Evolutionary conservation across 1,140 invertebrate species (phyloP).

Genomic region (Cryptotermes secundus): DNA sequence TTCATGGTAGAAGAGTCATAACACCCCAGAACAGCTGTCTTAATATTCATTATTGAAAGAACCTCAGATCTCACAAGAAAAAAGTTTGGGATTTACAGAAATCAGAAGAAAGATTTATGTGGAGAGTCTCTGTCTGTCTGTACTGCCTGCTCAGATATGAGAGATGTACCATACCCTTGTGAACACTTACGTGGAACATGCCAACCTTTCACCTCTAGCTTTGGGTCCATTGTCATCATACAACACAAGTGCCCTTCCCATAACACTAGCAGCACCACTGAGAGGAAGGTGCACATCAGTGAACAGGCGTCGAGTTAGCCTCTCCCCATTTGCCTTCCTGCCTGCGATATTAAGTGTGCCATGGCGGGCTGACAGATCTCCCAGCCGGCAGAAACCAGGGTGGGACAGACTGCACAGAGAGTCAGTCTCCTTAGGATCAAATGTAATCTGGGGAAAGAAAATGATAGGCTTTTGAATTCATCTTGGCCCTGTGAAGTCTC

Average conservation of each 20-base stretch:
- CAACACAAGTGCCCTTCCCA: constrained; percentile 83
- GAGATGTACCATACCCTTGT: too few species aligned
- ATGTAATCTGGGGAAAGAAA: constrained; percentile 13
- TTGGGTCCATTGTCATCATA: constrained; percentile 85
- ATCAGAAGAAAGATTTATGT: too few species aligned
- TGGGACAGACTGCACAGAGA: background rate
- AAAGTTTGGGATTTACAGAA: too few species aligned
- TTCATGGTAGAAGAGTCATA: too few species aligned
- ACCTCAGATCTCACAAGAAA: too few species aligned
- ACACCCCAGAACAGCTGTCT: too few species aligned
- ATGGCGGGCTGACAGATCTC: constrained; percentile 61
- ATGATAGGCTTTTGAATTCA: background rate
- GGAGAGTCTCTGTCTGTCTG: too few species aligned
- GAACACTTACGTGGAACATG: constrained; percentile 73
- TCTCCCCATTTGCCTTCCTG: constrained; percentile 59
- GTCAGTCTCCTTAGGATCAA: constrained; percentile 1
- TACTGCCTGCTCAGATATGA: too few species aligned
- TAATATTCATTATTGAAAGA: too few species aligned
- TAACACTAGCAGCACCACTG: constrained; percentile 68
- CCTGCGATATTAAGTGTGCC: constrained; percentile 73
- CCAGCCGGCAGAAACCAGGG: constrained; percentile 42
- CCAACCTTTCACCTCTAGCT: constrained; percentile 81
- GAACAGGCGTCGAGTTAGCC: constrained; percentile 70
- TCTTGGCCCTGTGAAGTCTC: background rate
- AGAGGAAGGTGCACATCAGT: constrained; percentile 77